Evolutionary conservation across 2,113 vertebrate genomes (phyloP), one percentile per base, ranked within the genome.

Genomic region (Hippocampus mohnikei): DNA sequence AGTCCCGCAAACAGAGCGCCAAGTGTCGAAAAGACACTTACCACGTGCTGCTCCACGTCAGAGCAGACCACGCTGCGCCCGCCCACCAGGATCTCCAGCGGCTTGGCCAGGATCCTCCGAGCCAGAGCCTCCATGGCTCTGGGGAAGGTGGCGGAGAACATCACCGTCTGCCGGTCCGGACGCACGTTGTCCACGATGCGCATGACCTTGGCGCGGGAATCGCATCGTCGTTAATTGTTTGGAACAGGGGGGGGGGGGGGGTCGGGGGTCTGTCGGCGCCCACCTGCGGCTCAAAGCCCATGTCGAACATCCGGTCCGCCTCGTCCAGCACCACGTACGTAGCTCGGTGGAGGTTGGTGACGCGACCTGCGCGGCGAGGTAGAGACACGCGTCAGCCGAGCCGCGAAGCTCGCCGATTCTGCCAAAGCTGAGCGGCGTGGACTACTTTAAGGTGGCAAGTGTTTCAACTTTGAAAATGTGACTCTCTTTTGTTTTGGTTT

Each of bases 201-300:
- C 97, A 99, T 99, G 66, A 99, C 97, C 97, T 60, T 98, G 75
- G 23, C 9, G 10, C 27, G 41, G 10, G n/a, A 58, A 27, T 5
- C 40, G 83, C 2, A 69, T 10, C 1, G 4, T 13, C 9, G n/a
- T 6, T 27, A 60, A 60, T 8, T 58, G 23, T 27, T 5, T 7
- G 12, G 41, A 9, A 16, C 29, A 27, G 27, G 15, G 13, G 7
- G n/a, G 29, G n/a, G n/a, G 7, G 46, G 3, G 46, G 4, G 13
- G 4, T 0, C 0, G 27, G 12, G 4, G 64, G 10, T n/a, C 5
- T 37, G 1, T 0, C 0, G 12, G 37, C 5, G 65, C 83, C 86
- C 85, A 98, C 97, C 96, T 98, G 97, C 48, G 97, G 97, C 79
- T 99, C 97, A 67, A 99, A 99, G 27, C 97, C 97, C 97, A 99